These are phyloP conservation scores for Numenius phaeopus DNA, from an alignment of 2,797 vertebrate genomes.

Conservation along the genomic window DNA sequence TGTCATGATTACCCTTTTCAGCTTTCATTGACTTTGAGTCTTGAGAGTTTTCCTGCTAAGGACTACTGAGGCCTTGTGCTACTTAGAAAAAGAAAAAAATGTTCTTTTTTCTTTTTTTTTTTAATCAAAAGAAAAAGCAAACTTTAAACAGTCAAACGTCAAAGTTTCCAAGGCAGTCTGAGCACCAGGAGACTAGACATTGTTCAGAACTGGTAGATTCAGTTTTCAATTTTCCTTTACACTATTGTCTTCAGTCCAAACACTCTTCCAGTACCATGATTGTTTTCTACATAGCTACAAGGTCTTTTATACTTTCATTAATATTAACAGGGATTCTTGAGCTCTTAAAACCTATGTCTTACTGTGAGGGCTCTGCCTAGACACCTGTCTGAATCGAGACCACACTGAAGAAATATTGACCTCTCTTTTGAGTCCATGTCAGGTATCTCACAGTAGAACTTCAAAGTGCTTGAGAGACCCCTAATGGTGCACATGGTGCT, in stretches of 20 bases:
- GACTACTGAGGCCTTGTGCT: not conserved
- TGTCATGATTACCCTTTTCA: not conserved
- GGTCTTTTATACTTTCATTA: not conserved
- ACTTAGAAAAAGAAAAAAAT: not conserved
- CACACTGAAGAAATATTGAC: not conserved
- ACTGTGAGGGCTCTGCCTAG: not conserved
- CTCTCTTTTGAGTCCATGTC: not conserved
- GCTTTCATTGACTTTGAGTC: slow-evolving; percentile 29
- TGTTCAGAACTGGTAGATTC: not conserved
- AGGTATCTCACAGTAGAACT: not conserved
- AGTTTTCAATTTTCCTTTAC: not conserved
- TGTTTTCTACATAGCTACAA: not conserved
- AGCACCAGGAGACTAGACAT: not conserved
- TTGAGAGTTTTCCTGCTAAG: slow-evolving; percentile 30
- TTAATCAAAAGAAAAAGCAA: not conserved
- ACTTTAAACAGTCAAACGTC: not conserved
- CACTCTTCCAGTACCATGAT: not conserved
- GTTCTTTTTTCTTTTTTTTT: not conserved
- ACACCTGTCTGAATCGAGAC: not conserved
- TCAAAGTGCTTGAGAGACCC: not conserved
- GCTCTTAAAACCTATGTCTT: not conserved
- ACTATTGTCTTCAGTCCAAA: not conserved
- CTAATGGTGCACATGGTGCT: not conserved
- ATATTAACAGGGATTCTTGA: not conserved
- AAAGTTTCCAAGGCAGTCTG: not conserved